These are phyloP conservation scores for Theodoxus fluviatilis DNA, from an alignment of 2,888 invertebrate genomes.

Conservation along the genomic window DNA sequence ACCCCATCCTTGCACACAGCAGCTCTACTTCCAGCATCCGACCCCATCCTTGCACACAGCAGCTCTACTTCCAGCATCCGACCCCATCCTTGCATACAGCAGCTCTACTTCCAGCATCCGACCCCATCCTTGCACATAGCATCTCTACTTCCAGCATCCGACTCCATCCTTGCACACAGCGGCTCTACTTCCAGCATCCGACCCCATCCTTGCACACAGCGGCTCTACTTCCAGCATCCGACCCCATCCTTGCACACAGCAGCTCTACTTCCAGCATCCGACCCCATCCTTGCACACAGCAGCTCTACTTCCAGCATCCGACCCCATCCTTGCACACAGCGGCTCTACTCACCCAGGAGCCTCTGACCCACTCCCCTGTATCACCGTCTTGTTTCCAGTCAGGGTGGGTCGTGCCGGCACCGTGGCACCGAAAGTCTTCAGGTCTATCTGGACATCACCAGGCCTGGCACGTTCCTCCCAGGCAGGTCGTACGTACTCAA, in stretches of 20 bases:
- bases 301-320: not conserved
- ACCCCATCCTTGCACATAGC: too few relatives aligned
- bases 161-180: too few relatives aligned
- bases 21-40: too few relatives aligned
- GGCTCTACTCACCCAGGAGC: constrained; percentile 31
- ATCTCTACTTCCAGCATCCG: too few relatives aligned
- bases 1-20: too few relatives aligned
- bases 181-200: too few relatives aligned
- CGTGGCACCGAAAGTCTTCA: constrained; percentile 59
- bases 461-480: constrained; percentile 53
- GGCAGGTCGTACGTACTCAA: constrained; percentile 59
- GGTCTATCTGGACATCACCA: constrained; percentile 41
- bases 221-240: not conserved
- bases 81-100: too few relatives aligned
- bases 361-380: constrained; percentile 32
- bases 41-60: too few relatives aligned
- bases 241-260: not conserved
- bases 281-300: not conserved
- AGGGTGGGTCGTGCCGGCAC: constrained; percentile 46
- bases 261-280: not conserved
- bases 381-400: constrained; percentile 28
- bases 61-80: too few relatives aligned
- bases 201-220: too few relatives aligned
- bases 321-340: not conserved
- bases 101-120: too few relatives aligned